These are phyloP conservation scores for Thelaira solivaga DNA, from an alignment of 2,888 invertebrate species.

Conservation along the genomic window DNA sequence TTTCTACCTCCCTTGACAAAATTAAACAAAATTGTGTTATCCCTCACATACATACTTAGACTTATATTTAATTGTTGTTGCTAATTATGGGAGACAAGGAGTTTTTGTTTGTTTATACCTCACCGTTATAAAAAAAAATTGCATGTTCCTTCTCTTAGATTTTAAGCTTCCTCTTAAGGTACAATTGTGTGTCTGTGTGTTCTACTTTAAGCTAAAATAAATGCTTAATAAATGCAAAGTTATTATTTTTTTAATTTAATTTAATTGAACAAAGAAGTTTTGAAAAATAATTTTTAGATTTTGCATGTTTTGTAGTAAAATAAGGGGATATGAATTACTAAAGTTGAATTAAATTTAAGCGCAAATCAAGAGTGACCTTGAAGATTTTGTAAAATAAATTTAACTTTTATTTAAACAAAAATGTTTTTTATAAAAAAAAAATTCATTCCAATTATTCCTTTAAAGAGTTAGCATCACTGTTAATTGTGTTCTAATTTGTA, in stretches of 20 bases:
- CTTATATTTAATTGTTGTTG: slow-evolving; percentile 8
- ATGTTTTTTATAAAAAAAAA: no score
- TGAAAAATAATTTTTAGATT: not conserved
- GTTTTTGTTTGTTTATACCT: slow-evolving; percentile 2
- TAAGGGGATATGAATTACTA: slow-evolving; percentile 5
- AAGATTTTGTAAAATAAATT: no score
- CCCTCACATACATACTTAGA: no score
- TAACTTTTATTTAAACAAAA: no score
- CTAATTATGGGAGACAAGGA: slow-evolving; percentile 47
- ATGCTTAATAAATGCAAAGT: not conserved
- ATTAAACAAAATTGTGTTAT: no score
- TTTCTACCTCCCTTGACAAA: not conserved
- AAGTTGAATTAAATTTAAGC: no score
- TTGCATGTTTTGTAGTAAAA: slow-evolving; percentile 23
- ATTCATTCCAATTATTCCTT: no score
- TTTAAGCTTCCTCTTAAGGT: not conserved
- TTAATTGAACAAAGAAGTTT: not conserved
- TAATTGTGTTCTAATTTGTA: no score
- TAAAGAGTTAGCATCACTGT: no score
- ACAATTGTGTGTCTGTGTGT: slow-evolving; percentile 17
- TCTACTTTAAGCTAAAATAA: not conserved
- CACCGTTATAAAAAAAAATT: slow-evolving; percentile 8
- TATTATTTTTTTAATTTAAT: not conserved
- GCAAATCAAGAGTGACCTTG: no score
- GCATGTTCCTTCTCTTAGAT: slow-evolving; percentile 33